Percentiles rank a stretch among this genome's conserved stretches.
phyloP scores from a whole-genome alignment of 2,797 vertebrate species.

The Acanthurus lineatus region DNA sequence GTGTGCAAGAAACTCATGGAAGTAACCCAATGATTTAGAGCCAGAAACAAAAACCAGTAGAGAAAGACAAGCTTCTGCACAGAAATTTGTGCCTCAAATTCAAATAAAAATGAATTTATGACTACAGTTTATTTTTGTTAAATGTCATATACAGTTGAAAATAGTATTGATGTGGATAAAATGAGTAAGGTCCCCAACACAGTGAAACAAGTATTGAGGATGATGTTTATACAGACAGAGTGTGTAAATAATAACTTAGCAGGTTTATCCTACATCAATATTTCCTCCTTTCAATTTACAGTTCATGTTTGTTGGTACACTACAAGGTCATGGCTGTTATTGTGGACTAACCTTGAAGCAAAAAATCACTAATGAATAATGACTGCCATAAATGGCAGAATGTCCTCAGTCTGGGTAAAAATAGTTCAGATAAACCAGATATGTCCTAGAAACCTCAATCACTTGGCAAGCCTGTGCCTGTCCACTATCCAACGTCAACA shows the following conservation, averaged over 20 bases:
- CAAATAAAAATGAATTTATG: no score
- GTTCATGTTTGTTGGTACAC: conserved; percentile 38
- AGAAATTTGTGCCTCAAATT: background rate
- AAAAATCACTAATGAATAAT: conserved; percentile 68
- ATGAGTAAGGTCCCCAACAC: background rate
- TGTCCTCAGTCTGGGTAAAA: conserved; percentile 71
- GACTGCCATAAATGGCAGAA: conserved; percentile 73
- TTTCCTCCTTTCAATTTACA: conserved; percentile 35
- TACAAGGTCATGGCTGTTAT: conserved; percentile 53
- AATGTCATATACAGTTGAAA: no score
- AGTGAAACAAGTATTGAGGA: background rate
- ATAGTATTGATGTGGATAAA: no score
- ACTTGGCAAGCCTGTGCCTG: conserved; percentile 58
- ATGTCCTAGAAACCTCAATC: conserved; percentile 82
- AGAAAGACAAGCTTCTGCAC: background rate
- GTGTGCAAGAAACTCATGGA: background rate
- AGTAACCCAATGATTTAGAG: background rate
- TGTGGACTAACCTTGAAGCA: conserved; percentile 54
- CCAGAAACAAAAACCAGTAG: background rate
- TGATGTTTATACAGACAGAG: background rate
- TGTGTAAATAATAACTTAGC: conserved; percentile 13
- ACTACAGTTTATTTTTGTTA: background rate
- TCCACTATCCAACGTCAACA: conserved; percentile 57
- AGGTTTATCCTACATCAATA: conserved; percentile 20
- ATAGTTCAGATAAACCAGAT: conserved; percentile 75